Conservation (phyloP, 1,140 invertebrate species). For the Phthorimaea operculella region DNA sequence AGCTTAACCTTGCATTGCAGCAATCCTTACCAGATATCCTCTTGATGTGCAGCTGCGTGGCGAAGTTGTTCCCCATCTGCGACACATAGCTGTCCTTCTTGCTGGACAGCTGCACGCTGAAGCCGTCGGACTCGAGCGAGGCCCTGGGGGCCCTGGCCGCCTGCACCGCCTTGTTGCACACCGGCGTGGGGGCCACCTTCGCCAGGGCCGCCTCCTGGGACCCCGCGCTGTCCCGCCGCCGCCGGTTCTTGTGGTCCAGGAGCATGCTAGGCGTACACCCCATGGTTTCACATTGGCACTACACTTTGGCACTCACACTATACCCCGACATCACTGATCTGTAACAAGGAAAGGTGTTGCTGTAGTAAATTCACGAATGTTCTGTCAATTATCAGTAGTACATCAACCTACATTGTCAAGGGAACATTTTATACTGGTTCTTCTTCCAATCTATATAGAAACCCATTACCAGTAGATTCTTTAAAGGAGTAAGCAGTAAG, state of each 20-base stretch:
- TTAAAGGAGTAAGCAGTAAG: too few species aligned
- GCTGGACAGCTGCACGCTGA: slow-evolving; percentile 58
- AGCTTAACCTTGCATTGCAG: too few species aligned
- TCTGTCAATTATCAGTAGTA: too few species aligned
- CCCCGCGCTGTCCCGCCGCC: slow-evolving; percentile 59
- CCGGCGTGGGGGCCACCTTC: slow-evolving; percentile 48
- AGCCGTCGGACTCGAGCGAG: slow-evolving; percentile 58
- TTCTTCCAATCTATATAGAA: too few species aligned
- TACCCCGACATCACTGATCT: slow-evolving; percentile 36
- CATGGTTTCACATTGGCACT: slow-evolving; percentile 54
- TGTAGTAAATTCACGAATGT: slow-evolving; percentile 1
- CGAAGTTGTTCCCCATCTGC: slow-evolving; percentile 66
- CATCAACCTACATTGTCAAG: too few species aligned
- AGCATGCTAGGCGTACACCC: slow-evolving; percentile 67
- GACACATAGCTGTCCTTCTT: slow-evolving; percentile 65
- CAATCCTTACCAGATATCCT: slow-evolving; percentile 59
- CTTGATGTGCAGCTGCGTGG: slow-evolving; percentile 65
- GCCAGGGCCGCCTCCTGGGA: slow-evolving; percentile 55
- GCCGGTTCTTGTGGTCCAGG: slow-evolving; percentile 61
- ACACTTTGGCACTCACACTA: slow-evolving; percentile 57
- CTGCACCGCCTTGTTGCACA: slow-evolving; percentile 55
- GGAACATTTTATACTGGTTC: too few species aligned
- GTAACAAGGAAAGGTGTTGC: slow-evolving; percentile 26
- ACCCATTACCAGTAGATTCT: too few species aligned
- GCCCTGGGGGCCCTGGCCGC: slow-evolving; percentile 52